Base-by-base conservation (phyloP, 1,140 invertebrate genomes). In the Brachionus sp. region DNA sequence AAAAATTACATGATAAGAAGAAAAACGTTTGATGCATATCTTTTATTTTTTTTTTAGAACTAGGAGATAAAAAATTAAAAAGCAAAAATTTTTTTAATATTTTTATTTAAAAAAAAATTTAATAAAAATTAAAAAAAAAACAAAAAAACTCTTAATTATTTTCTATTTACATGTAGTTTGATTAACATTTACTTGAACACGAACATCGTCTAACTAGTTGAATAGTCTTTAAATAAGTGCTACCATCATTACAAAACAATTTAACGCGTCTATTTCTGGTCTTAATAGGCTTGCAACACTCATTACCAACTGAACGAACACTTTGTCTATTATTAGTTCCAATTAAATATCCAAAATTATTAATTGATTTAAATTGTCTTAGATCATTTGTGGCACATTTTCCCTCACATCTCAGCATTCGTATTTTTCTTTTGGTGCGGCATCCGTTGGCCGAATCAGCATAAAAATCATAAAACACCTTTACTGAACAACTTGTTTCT, bases 221-320 rank as follows among this genome's bases (percentile, higher is more conserved):
- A 86, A 98, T 93, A 87, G 97, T 94, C 91, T 96, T 95, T 87
- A 95, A 94, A 91, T 95, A 97, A 70, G 94, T 93, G 82, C 93
- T 94, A 70, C 95, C 95, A 88, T 98, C 93, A 85, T 92, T 92
- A 90, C 96, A 98, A 86, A 95, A 93, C 83, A 98, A 91, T 84
- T 95, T 93, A 9, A 97, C 95, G 91, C 95, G 95, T 88, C 95
- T 92, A 87, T 94, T 92, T 90, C 96, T 94, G 84, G 94, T 95
- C 88, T 95, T 94, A 86, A 94, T 92, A 23, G 95, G 93, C 80
- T 93, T 92, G 88, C 95, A 97, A 90, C 95, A 97, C 86, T 88
- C 92, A 88, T 89, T 92, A 86, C 84, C 86, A 23, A 75, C 85
- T n/a, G 70, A 57, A 5, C 25, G n/a, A 77, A 50, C 13, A 44